A percentile compares a stretch with the other conserved stretches of the same genome.
These are phyloP conservation scores for Poecile montanus DNA, from an alignment of 2,797 vertebrate species.

Conservation along the genomic window DNA sequence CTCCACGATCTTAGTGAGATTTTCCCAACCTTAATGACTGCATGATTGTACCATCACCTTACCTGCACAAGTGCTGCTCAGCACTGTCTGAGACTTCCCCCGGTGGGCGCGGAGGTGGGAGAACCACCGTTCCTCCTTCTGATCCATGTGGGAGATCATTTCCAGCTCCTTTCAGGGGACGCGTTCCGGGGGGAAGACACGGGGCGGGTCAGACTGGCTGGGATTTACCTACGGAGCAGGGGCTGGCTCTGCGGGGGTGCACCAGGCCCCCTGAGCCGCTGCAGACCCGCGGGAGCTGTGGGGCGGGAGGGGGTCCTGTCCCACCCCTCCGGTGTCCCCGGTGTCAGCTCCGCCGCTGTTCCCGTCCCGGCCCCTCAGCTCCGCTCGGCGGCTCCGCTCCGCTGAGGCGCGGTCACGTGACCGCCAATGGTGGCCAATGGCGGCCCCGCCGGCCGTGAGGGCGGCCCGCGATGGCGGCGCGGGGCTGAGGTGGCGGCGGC, in stretches of 20 bases:
- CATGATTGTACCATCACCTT: not conserved
- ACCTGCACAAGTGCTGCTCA: not conserved
- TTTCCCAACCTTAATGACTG: not conserved
- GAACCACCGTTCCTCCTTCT: not conserved
- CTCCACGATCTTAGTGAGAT: not conserved
- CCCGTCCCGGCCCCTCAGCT: not conserved
- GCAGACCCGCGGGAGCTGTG: not conserved
- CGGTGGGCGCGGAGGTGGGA: not conserved
- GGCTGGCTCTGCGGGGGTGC: not conserved
- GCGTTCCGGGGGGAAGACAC: not conserved
- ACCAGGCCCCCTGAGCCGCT: not conserved
- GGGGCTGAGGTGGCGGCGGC: not conserved
- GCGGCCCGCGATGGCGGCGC: not conserved
- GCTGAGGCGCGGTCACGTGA: not conserved
- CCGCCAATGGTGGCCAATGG: not conserved
- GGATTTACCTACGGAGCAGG: too few species aligned
- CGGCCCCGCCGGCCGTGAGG: rapidly evolving
- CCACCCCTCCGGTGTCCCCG: too few species aligned
- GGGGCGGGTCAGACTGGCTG: not conserved
- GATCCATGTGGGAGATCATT: not conserved
- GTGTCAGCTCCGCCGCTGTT: not conserved
- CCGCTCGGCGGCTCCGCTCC: not conserved
- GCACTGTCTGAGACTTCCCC: not conserved
- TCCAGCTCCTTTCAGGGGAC: not conserved
- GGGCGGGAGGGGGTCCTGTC: not conserved